These are phyloP conservation scores for Uloborus diversus DNA, from an alignment of 1,140 invertebrate species.

Conservation along the genomic window DNA sequence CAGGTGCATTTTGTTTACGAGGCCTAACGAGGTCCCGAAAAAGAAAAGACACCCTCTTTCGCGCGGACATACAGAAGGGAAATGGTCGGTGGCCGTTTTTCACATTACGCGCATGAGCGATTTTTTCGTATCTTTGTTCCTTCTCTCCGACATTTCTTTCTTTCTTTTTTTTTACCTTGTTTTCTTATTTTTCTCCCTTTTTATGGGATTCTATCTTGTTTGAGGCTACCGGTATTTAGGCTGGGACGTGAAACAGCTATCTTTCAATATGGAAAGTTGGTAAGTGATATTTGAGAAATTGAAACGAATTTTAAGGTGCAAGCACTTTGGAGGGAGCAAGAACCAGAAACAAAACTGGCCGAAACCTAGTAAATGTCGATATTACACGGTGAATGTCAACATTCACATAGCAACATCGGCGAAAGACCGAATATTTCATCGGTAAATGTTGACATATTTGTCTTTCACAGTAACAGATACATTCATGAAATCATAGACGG, in stretches of 20 bases:
- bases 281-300: not conserved
- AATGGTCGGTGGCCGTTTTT: conserved; percentile 16
- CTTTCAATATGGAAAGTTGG: not conserved
- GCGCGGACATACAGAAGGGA: not conserved
- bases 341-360: no score
- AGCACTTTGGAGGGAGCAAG: no score
- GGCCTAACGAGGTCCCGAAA: conserved; percentile 5
- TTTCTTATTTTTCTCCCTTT: not conserved
- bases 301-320: not conserved
- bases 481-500: no score
- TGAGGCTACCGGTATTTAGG: not conserved
- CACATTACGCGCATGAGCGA: conserved; percentile 24
- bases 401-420: no score
- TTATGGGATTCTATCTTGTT: no score
- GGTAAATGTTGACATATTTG: no score
- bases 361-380: no score
- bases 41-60: not conserved
- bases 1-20: conserved; percentile 45
- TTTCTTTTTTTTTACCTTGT: not conserved
- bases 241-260: not conserved
- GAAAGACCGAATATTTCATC: no score
- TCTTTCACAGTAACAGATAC: no score
- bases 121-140: not conserved
- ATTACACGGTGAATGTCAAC: no score
- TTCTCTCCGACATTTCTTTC: not conserved